phyloP scores from a whole-genome alignment of 2,888 invertebrate genomes.

The Melinopterus prodromus region DNA sequence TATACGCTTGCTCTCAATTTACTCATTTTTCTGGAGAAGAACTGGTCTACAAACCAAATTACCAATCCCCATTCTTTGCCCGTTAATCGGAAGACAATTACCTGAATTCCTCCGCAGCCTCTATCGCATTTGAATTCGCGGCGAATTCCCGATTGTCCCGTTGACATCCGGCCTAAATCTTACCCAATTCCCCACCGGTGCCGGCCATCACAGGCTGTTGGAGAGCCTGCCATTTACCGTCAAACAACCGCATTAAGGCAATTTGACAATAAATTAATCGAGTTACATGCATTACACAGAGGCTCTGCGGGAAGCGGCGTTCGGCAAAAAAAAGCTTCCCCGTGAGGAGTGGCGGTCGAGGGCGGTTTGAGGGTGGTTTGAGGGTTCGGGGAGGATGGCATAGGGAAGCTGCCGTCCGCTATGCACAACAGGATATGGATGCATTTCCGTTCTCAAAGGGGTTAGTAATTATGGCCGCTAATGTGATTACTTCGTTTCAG shows the following conservation, averaged over 20 bases:
- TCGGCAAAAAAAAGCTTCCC: conserved; percentile 14
- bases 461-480: conserved; percentile 71
- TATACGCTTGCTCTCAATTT: no score
- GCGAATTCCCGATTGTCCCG: conserved; percentile 31
- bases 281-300: conserved; percentile 60
- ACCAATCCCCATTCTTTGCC: not conserved
- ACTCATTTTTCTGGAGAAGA: not conserved
- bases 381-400: conserved; percentile 49
- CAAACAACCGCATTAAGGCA: conserved; percentile 60
- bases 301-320: conserved; percentile 46
- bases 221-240: conserved; percentile 45
- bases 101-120: not conserved
- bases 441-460: conserved; percentile 73
- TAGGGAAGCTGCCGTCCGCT: conserved; percentile 48
- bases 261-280: conserved; percentile 63
- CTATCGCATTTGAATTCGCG: not conserved
- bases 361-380: conserved; percentile 33
- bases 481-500: conserved; percentile 69
- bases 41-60: not conserved
- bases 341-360: not conserved
- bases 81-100: conserved; percentile 21
- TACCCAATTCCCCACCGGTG: conserved; percentile 28
- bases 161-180: conserved; percentile 40
- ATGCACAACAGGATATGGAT: conserved; percentile 72
- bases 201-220: not conserved